A percentile compares a stretch with the other conserved stretches of the same genome.
These are phyloP conservation scores for Lithodes maja DNA, from an alignment of 2,888 invertebrate species.

Conservation along the genomic window DNA sequence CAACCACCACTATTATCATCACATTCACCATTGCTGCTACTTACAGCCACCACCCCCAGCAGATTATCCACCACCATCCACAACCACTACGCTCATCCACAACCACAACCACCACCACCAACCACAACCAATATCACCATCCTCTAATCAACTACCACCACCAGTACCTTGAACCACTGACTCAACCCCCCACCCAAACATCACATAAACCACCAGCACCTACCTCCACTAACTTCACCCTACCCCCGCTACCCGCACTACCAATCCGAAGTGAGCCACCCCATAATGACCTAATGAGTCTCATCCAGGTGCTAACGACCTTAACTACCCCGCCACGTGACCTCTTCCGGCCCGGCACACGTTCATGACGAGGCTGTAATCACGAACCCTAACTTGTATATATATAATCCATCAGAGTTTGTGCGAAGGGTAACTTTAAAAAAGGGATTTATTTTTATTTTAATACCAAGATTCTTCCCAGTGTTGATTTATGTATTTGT, in stretches of 20 bases:
- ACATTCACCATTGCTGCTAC: too few species aligned
- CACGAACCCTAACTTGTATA: not conserved
- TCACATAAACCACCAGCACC: not conserved
- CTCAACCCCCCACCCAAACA: not conserved
- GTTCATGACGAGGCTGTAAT: not conserved
- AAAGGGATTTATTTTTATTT: too few species aligned
- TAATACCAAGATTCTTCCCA: not conserved
- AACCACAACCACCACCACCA: too few species aligned
- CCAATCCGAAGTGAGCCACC: not conserved
- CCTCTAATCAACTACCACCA: not conserved
- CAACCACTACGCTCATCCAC: too few species aligned
- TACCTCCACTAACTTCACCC: not conserved
- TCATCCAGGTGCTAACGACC: constrained; percentile 35
- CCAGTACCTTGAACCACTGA: not conserved
- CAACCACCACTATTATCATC: too few species aligned
- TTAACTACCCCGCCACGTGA: constrained; percentile 30
- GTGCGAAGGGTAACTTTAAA: too few species aligned
- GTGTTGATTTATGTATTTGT: not conserved
- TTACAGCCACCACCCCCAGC: too few species aligned
- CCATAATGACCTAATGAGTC: not conserved
- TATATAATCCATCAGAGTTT: not conserved
- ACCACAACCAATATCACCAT: not conserved
- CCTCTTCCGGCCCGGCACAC: constrained; percentile 40
- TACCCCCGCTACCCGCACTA: not conserved
- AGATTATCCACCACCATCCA: too few species aligned